These are phyloP conservation scores for Leptoclinus maculatus DNA, from an alignment of 2,797 vertebrate species.

Conservation along the genomic window DNA sequence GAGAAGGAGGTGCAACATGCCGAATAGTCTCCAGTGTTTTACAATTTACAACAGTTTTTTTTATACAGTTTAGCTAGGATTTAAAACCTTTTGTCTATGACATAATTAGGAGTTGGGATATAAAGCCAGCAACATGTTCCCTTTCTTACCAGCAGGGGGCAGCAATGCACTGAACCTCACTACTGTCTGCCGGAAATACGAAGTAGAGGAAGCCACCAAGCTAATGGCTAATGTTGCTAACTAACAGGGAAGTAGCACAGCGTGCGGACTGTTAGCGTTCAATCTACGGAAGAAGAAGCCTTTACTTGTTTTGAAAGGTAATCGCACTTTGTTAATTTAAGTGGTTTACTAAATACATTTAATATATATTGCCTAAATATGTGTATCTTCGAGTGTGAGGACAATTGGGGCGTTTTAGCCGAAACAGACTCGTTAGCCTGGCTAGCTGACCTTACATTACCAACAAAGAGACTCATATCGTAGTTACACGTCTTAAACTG, in stretches of 20 bases:
- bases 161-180: neutral
- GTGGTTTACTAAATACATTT: accelerated
- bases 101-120: neutral
- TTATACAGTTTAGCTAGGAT: neutral
- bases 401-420: neutral
- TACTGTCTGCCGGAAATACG: neutral
- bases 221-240: conserved; percentile 33
- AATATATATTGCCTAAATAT: accelerated
- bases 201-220: conserved; percentile 38
- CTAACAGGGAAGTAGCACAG: conserved; percentile 36
- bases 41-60: neutral
- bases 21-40: neutral
- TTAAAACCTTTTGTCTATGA: neutral
- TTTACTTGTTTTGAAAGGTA: conserved; percentile 53
- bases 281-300: neutral
- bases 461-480: conserved; percentile 61
- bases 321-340: neutral
- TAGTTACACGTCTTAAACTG: neutral
- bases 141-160: neutral
- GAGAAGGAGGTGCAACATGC: neutral
- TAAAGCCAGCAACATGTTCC: neutral
- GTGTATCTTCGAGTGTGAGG: neutral
- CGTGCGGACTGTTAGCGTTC: conserved; percentile 6
- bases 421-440: conserved; percentile 24
- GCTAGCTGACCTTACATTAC: conserved; percentile 42